Base-by-base conservation (phyloP, 2,888 invertebrate genomes). In the Ophion costatus region DNA sequence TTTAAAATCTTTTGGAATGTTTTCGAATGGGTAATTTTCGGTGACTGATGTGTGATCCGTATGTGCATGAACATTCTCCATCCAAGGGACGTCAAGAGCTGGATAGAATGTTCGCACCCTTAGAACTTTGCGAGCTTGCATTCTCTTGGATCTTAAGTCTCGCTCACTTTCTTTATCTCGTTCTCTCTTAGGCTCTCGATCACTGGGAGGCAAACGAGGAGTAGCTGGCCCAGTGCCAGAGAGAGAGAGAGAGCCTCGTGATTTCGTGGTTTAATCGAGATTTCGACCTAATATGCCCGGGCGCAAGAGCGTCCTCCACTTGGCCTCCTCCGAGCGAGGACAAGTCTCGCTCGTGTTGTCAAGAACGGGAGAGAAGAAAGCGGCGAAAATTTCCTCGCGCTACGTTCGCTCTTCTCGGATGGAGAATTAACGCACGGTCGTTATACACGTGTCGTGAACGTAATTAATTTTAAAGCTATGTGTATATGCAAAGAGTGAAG, bases 191-290 rank as follows among this genome's bases (percentile, higher is more conserved):
- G 51, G 22, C 63, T 51, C 29, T 74, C 66, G 45, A 59, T 69
- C 38, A 42, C 64, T 63, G 70, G 63, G 57, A 75, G 57, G 78
- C 79, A 45, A 75, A 70, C 64, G 66, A 74, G 77, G 74, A 78
- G 71, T 61, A 76, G 33, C 74, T 83, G 80, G 85, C 80, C 57
- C 45, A 64, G 51, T 59, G 24, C 80, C 85, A 51, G 51, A 38
- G 38, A 38, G 38, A 17, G 51, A 51, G 17, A 17, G 80, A 80
- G 69, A 59, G 59, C 73, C 57, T 77, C 42, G 59, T 70, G 77
- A 85, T 83, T 83, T 77, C 77, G 69, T 22, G 77, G 57, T 80
- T 83, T 70, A 80, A 85, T 85, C 83, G 83, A 69, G 69, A 85
- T 80, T 80, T 77, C 83, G 73, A 83, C 83, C 82, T 74, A 73